Conservation (phyloP, 1,140 invertebrate genomes). For the Danaus plexippus region DNA sequence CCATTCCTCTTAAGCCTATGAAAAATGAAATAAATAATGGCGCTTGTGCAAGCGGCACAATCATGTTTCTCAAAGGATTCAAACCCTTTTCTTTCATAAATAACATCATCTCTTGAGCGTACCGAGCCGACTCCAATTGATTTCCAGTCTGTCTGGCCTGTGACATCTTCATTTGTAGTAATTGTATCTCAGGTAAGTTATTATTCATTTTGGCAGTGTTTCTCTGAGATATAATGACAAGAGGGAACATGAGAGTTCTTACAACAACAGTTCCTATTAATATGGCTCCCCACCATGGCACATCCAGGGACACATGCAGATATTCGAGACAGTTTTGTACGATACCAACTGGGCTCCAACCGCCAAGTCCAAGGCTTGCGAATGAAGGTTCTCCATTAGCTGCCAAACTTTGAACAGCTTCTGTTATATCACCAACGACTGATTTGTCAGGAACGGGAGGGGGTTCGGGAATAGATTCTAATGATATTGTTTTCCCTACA, state of each 20-base stretch:
- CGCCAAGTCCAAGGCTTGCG: constrained; percentile 84
- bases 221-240: constrained; percentile 84
- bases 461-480: constrained; percentile 72
- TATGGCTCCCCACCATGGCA: constrained; percentile 95
- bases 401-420: constrained; percentile 62
- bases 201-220: constrained; percentile 86
- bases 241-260: constrained; percentile 83
- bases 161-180: constrained; percentile 85
- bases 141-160: constrained; percentile 87
- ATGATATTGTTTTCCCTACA: constrained; percentile 38
- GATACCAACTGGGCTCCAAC: constrained; percentile 83
- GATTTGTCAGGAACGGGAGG: constrained; percentile 61
- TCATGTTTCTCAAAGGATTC: constrained; percentile 85
- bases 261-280: constrained; percentile 82
- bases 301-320: constrained; percentile 80
- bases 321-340: constrained; percentile 86
- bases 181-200: constrained; percentile 84
- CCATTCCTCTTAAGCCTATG: constrained; percentile 86
- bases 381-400: constrained; percentile 83
- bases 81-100: constrained; percentile 88
- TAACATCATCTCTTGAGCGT: constrained; percentile 80
- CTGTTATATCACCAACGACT: constrained; percentile 37
- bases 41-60: constrained; percentile 87
- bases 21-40: constrained; percentile 95
- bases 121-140: constrained; percentile 80